Percentiles rank a stretch among this genome's conserved stretches.
phyloP scores from a whole-genome alignment of 2,113 vertebrate species.

The Scatophagus argus region DNA sequence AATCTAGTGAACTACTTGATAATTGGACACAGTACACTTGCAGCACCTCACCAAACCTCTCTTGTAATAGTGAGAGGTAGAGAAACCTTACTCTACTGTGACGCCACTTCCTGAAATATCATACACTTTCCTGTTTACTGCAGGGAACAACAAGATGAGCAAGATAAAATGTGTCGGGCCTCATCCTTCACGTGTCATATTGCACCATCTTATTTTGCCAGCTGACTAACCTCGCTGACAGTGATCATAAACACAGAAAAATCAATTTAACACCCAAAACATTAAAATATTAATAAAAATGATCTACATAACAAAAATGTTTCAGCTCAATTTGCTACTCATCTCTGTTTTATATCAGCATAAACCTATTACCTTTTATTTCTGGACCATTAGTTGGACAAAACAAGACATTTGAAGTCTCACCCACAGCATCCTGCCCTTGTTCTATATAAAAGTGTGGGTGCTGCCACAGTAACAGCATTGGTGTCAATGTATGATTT shows the following conservation, averaged over 20 bases:
- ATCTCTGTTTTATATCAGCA: not conserved
- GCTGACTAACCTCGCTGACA: not conserved
- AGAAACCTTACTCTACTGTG: conserved; percentile 40
- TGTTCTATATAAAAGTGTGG: conserved; percentile 6
- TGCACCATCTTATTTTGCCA: not conserved
- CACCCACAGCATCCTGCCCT: conserved; percentile 30
- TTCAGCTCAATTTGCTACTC: not conserved
- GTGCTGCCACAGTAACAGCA: not conserved
- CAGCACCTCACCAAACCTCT: not conserved
- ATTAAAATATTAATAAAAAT: no score
- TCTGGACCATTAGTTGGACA: not conserved
- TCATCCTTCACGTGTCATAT: conserved; percentile 8
- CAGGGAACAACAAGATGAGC: conserved; percentile 51
- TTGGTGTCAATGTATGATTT: not conserved
- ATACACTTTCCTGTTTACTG: conserved; percentile 66
- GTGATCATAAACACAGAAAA: not conserved
- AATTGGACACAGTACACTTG: not conserved
- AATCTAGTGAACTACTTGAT: not conserved
- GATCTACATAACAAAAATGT: not conserved
- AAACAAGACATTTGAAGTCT: not conserved
- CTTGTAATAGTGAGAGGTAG: conserved; percentile 15
- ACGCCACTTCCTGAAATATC: conserved; percentile 72
- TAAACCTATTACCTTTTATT: not conserved
- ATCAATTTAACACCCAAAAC: not conserved
- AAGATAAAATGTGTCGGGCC: conserved; percentile 1